Conservation (phyloP, 53 echinoderm and acorn worm genomes). For the Glandiceps talaboti region DNA sequence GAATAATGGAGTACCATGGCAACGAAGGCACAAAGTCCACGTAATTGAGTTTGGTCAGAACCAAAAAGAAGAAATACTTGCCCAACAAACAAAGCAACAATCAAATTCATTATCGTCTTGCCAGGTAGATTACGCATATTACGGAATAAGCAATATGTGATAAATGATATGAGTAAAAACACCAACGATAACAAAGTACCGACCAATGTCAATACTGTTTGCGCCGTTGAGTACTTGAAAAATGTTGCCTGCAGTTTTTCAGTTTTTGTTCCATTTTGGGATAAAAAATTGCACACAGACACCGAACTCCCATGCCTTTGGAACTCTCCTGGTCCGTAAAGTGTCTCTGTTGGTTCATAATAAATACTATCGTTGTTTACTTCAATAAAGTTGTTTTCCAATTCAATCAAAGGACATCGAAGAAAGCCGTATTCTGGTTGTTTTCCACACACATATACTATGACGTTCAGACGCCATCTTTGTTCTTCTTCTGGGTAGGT, state of each 20-base stretch:
- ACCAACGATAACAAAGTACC: constrained; percentile 31
- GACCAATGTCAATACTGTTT: not conserved
- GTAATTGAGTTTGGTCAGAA: constrained; percentile 15
- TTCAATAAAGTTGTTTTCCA: too few relatives aligned
- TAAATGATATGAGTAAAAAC: constrained; percentile 32
- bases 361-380: too few relatives aligned
- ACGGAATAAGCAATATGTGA: constrained; percentile 46
- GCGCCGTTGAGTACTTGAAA: not conserved
- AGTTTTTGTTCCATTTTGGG: not conserved
- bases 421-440: too few relatives aligned
- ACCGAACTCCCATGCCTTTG: not conserved
- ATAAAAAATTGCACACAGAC: not conserved
- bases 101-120: constrained; percentile 58
- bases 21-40: constrained; percentile 24
- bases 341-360: not conserved
- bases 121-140: constrained; percentile 60
- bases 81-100: constrained; percentile 41
- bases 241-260: not conserved
- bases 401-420: too few relatives aligned
- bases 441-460: too few relatives aligned
- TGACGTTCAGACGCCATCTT: too few relatives aligned
- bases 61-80: constrained; percentile 46
- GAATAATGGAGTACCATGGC: constrained; percentile 43
- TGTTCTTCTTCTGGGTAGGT: too few relatives aligned
- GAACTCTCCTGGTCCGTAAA: not conserved